These are phyloP conservation scores for Achatina immaculata DNA, from an alignment of 1,140 invertebrate species.

Conservation along the genomic window DNA sequence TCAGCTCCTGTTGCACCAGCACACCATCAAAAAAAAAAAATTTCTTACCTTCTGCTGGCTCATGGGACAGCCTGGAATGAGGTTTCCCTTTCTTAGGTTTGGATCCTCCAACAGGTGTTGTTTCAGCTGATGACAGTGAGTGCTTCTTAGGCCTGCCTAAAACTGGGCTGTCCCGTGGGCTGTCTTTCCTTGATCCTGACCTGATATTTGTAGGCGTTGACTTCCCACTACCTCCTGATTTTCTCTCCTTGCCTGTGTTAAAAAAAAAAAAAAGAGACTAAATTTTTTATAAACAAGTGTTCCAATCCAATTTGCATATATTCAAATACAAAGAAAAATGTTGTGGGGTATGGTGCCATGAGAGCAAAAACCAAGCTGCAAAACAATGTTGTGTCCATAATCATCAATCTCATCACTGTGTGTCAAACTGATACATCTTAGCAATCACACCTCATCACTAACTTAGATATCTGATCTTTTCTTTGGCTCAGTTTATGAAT, in stretches of 20 bases:
- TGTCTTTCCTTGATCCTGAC: conserved; percentile 50
- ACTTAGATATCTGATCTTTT: no score
- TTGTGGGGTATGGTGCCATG: no score
- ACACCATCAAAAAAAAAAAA: background rate
- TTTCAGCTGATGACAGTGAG: background rate
- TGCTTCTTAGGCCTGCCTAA: conserved; percentile 27
- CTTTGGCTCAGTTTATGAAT: no score
- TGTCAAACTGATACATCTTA: no score
- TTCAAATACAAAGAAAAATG: no score
- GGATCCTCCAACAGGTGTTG: conserved; percentile 31
- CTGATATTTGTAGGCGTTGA: conserved; percentile 52
- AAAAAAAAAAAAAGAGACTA: conserved; percentile 2
- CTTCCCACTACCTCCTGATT: conserved; percentile 33
- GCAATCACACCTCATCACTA: no score
- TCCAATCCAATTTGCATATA: background rate
- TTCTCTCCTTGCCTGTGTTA: conserved; percentile 46
- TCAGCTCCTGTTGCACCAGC: no score
- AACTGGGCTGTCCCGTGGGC: conserved; percentile 60
- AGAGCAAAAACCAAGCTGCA: no score
- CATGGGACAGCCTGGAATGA: conserved; percentile 46
- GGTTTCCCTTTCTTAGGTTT: conserved; percentile 49
- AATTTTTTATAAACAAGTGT: background rate
- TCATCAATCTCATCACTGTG: no score
- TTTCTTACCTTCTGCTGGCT: conserved; percentile 15
- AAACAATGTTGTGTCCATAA: no score